Evolutionary conservation across 2,797 vertebrate genomes (phyloP), one percentile per base, ranked within the genome.

Genomic region (Ibycter americanus): DNA sequence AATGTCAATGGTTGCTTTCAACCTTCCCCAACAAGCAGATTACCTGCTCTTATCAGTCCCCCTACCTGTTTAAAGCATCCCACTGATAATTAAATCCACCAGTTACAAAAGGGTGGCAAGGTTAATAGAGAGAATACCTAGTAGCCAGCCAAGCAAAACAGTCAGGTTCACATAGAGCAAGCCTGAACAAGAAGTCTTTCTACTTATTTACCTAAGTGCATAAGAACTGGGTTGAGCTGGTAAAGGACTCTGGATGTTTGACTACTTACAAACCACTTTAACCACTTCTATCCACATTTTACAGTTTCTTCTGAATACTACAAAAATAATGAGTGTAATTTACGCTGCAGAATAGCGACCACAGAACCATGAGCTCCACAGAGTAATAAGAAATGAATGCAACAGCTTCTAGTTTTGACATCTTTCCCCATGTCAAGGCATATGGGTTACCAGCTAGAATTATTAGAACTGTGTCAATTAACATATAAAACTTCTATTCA

Each of bases 121-220:
- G 99, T 99, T 99, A 99, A 99, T 99, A 99, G 98, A 98, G 98
- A 98, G 99, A 99, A 99, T 99, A 98, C 99, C 99, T 98, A 98
- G 96, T 98, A 98, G 98, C 98, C 98, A 99, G 98, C 99, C 98
- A 98, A 99, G 99, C 99, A 98, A 99, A 98, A 98, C 99, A 98
- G 96, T 97, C 98, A 98, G 93, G 98, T 99, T 99, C 99, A 99
- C 98, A 99, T 98, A 98, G 98, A 98, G 98, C 98, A 98, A 98
- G 98, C 98, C 98, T 97, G 98, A 99, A 99, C 99, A 99, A 99
- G 99, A 99, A 99, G 98, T 98, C 98, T 98, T 98, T 98, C 97
- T 98, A 97, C 98, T 98, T 96, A 98, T 98, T 99, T 98, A 98
- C 98, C 92, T 96, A 97, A 97, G 95, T 66, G 88, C 94, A 88